phyloP scores from a whole-genome alignment of 2,888 invertebrate species.

The Microctonus aethiopoides region DNA sequence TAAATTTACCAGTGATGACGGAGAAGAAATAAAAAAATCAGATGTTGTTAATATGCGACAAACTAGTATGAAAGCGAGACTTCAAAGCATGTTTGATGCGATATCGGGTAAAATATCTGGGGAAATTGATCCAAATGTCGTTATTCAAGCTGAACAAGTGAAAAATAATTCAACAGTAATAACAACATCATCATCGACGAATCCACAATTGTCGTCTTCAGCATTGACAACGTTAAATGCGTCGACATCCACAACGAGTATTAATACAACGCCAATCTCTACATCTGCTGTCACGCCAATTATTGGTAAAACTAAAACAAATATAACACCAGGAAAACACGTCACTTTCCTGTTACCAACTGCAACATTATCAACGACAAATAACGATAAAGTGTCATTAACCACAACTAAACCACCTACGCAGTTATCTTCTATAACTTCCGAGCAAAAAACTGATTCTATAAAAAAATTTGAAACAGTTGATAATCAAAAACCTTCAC shows the following conservation, averaged over 20 bases:
- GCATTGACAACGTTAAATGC: slow-evolving; percentile 52
- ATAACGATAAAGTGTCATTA: not conserved
- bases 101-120: slow-evolving; percentile 62
- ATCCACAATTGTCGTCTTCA: slow-evolving; percentile 25
- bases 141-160: slow-evolving; percentile 61
- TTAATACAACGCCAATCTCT: slow-evolving; percentile 60
- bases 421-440: not conserved
- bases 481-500: not conserved
- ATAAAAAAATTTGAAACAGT: not conserved
- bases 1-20: slow-evolving; percentile 55
- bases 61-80: slow-evolving; percentile 60
- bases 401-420: not conserved
- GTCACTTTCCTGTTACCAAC: slow-evolving; percentile 54
- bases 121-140: slow-evolving; percentile 62
- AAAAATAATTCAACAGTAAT: slow-evolving; percentile 35
- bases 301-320: slow-evolving; percentile 44
- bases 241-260: slow-evolving; percentile 56
- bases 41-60: slow-evolving; percentile 63
- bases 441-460: not conserved
- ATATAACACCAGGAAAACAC: slow-evolving; percentile 47
- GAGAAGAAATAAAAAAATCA: slow-evolving; percentile 62
- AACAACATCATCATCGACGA: not conserved
- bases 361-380: slow-evolving; percentile 21
- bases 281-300: slow-evolving; percentile 57
- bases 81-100: slow-evolving; percentile 65